A percentile compares a stretch with the other conserved stretches of the same genome.
Evolutionary conservation across 2,797 vertebrate genomes (phyloP).

Genomic region (Meriones psammophilus): DNA sequence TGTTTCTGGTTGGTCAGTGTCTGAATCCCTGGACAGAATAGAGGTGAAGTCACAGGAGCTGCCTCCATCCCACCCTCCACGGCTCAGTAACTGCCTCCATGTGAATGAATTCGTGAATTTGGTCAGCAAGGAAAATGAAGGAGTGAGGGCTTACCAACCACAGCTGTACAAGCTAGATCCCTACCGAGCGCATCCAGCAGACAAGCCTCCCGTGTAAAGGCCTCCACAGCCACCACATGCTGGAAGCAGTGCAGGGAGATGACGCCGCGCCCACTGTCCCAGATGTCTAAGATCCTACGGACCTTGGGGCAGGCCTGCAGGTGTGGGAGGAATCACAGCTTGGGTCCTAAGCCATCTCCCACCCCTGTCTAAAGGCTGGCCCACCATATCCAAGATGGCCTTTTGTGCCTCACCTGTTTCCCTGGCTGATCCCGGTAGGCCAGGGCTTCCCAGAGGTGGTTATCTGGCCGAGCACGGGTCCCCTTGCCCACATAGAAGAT

Average conservation of each 20-base stretch:
- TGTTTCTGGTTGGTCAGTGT: constrained; percentile 95
- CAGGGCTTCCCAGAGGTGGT: constrained; percentile 93
- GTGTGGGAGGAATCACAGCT: background rate
- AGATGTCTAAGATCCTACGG: constrained; percentile 94
- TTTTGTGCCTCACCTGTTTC: constrained; percentile 77
- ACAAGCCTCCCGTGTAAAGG: constrained; percentile 94
- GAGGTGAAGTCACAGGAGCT: background rate
- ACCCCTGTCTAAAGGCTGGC: background rate
- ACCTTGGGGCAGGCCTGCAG: constrained; percentile 91
- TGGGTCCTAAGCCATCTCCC: background rate
- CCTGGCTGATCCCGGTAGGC: constrained; percentile 88
- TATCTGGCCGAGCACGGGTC: constrained; percentile 93
- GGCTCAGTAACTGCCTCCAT: background rate
- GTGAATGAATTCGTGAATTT: background rate
- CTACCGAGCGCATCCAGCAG: constrained; percentile 96
- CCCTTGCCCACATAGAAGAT: constrained; percentile 98
- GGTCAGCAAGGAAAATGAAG: background rate
- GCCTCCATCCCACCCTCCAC: too few relatives aligned
- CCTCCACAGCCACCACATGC: constrained; percentile 93
- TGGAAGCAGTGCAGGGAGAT: constrained; percentile 97
- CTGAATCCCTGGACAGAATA: constrained; percentile 90
- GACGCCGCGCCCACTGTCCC: constrained; percentile 91
- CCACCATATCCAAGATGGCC: background rate
- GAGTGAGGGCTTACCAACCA: background rate
- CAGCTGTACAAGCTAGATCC: background rate